These are phyloP conservation scores for Ochropleura leucogaster DNA, from an alignment of 2,888 invertebrate species.

Conservation along the genomic window DNA sequence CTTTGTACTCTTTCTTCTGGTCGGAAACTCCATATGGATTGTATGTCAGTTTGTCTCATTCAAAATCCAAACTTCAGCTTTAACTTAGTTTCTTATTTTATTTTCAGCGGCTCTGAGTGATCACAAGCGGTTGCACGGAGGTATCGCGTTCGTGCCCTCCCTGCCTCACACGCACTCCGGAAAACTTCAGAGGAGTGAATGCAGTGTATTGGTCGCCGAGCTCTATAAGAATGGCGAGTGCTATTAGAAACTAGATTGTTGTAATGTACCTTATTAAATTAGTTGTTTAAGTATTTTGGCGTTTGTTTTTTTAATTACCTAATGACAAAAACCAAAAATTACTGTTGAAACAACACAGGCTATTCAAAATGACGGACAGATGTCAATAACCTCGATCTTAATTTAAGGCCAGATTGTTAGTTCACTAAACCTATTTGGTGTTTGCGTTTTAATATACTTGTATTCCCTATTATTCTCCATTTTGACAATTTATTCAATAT, in stretches of 20 bases:
- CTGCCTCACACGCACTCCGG: conserved; percentile 77
- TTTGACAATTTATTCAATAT: too few relatives aligned
- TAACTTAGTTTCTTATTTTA: neutral
- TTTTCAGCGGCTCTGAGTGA: conserved; percentile 72
- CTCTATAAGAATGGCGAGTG: conserved; percentile 60
- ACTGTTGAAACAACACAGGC: too few relatives aligned
- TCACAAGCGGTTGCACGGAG: conserved; percentile 77
- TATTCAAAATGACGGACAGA: too few relatives aligned
- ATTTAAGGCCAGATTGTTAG: too few relatives aligned
- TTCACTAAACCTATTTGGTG: too few relatives aligned
- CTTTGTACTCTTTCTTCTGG: neutral
- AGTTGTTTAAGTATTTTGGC: neutral
- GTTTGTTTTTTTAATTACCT: conserved; percentile 5
- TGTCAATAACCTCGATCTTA: too few relatives aligned
- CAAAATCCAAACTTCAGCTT: neutral
- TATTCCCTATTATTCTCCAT: too few relatives aligned
- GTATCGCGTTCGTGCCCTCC: conserved; percentile 72
- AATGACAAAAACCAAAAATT: neutral
- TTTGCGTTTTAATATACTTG: too few relatives aligned
- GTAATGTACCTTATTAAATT: neutral
- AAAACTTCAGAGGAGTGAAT: conserved; percentile 71
- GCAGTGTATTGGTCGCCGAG: conserved; percentile 64
- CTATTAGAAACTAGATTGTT: conserved; percentile 31
- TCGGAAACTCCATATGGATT: neutral
- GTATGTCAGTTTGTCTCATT: neutral